Evolutionary conservation across 2,888 invertebrate genomes (phyloP), one percentile per base, ranked within the genome.

Genomic region (Zonitis immaculata): DNA sequence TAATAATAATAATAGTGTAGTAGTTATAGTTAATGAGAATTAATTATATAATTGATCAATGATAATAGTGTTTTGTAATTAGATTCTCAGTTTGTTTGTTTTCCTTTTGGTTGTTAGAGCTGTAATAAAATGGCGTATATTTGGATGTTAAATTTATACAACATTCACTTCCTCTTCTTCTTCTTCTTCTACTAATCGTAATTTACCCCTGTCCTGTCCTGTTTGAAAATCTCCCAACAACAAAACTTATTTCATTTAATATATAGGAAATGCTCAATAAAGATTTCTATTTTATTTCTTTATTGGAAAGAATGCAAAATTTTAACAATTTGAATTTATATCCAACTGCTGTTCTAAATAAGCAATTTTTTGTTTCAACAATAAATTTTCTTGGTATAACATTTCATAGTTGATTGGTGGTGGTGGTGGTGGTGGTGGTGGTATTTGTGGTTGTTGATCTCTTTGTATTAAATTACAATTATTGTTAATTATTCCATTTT

Each of bases 121-220:
- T 75, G 72, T 72, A 76, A 76, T 76, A 76, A 76, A 76, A 76
- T 75, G 74, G 75, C 76, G 74, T 76, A 76, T 76, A 76, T 76
- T 76, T 76, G 74, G 73, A 76, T 75, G 75, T 75, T 75, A 74
- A 30, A 52, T 44, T 11, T 20, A 14, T 26, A 3, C 9, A 14
- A 28, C n/a, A 14, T 44, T 28, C n/a, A n/a, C n/a, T n/a, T n/a
- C n/a, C n/a, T n/a, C n/a, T n/a, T n/a, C n/a, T n/a, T n/a, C n/a
- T n/a, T n/a, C n/a, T n/a, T n/a, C n/a, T n/a, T n/a, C n/a, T n/a
- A n/a, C n/a, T n/a, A n/a, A n/a, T n/a, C n/a, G n/a, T n/a, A n/a
- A n/a, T n/a, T n/a, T n/a, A n/a, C n/a, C n/a, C n/a, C n/a, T n/a
- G n/a, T n/a, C n/a, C n/a, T n/a, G n/a, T n/a, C n/a, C n/a, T n/a